These are phyloP conservation scores for Meleagris gallopavo DNA, from an alignment of 2,113 vertebrate genomes.

Conservation along the genomic window DNA sequence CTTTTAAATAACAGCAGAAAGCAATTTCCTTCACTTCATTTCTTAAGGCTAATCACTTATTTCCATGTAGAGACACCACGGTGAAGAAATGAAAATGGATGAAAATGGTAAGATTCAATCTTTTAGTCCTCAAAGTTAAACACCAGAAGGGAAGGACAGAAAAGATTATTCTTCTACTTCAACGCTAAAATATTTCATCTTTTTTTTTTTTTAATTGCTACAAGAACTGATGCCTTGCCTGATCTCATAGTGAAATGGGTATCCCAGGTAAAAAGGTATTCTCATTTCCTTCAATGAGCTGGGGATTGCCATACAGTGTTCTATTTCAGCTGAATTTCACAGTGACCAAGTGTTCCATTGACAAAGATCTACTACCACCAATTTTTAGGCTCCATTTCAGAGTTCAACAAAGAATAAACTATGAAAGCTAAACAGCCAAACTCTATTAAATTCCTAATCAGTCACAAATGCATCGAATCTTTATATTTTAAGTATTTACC, in stretches of 20 bases:
- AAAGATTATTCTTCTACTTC: background rate
- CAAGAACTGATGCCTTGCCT: background rate
- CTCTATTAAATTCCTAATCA: background rate
- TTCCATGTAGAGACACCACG: background rate
- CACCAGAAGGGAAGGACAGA: background rate
- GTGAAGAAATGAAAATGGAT: constrained; percentile 5
- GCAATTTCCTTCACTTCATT: background rate
- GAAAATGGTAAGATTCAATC: background rate
- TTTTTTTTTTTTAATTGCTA: background rate
- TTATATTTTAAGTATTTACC: background rate
- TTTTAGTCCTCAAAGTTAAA: background rate
- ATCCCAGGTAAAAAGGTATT: background rate
- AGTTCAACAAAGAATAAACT: background rate
- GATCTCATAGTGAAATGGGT: background rate
- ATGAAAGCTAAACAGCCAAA: background rate
- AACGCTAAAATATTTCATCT: background rate
- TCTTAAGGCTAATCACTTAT: background rate
- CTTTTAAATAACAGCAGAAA: constrained; percentile 24
- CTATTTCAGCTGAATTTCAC: background rate
- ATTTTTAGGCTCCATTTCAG: background rate
- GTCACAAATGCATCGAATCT: background rate
- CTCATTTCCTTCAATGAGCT: background rate
- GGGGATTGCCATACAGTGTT: background rate
- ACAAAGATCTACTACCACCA: background rate
- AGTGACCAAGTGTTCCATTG: background rate